Conservation (phyloP, 2,113 vertebrate genomes). For the Etheostoma cragini region DNA sequence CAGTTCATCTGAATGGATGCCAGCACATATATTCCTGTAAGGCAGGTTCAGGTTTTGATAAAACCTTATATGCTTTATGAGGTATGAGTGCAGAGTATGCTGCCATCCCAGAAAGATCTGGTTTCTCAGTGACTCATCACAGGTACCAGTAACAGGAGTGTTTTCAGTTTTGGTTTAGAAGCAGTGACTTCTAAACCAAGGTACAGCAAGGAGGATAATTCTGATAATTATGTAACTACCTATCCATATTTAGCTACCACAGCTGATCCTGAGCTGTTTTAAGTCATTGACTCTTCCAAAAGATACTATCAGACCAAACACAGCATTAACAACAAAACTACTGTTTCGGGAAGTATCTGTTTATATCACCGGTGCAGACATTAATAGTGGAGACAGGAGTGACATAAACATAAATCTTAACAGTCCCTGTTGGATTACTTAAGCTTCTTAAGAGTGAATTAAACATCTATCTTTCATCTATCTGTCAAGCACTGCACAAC, state of each 20-base stretch:
- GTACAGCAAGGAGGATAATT: background rate
- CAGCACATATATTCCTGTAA: background rate
- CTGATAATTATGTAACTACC: background rate
- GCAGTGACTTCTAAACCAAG: no score
- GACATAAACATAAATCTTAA: background rate
- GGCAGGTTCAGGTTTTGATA: background rate
- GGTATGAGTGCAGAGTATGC: background rate
- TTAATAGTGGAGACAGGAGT: background rate
- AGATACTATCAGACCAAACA: background rate
- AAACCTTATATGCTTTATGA: background rate
- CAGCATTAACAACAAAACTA: background rate
- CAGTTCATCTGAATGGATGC: background rate
- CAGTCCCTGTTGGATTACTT: no score
- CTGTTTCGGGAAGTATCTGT: background rate
- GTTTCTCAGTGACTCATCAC: slow-evolving; percentile 7
- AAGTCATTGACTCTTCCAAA: background rate
- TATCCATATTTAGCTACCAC: background rate
- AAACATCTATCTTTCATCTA: no score
- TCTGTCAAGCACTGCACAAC: background rate
- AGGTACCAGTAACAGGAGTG: background rate
- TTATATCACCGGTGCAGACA: background rate
- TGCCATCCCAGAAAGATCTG: background rate
- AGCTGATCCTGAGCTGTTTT: background rate
- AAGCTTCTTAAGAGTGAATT: background rate
- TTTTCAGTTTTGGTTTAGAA: slow-evolving; percentile 33